These are phyloP conservation scores for Cyaniris semiargus DNA, from an alignment of 2,888 invertebrate genomes.

Conservation along the genomic window DNA sequence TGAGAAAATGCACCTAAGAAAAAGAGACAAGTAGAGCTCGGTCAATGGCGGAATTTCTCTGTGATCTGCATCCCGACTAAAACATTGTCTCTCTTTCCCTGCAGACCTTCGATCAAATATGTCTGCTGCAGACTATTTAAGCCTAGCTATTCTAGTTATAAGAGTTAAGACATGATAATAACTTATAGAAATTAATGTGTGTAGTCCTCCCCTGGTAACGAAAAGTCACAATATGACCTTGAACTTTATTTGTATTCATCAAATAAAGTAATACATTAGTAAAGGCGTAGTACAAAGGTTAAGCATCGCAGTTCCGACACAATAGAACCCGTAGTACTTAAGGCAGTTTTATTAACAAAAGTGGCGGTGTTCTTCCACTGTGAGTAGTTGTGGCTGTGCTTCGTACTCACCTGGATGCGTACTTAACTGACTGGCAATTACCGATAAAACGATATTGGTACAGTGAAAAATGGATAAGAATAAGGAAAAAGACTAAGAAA, in stretches of 20 bases:
- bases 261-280: neutral
- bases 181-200: neutral
- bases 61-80: no score
- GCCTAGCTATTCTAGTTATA: no score
- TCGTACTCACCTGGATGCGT: neutral
- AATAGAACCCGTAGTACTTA: neutral
- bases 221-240: neutral
- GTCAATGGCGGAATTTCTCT: no score
- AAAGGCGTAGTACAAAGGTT: neutral
- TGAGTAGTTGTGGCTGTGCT: neutral
- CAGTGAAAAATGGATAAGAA: no score
- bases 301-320: neutral
- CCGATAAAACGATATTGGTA: neutral
- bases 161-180: no score
- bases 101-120: no score
- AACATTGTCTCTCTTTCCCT: no score
- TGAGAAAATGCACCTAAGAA: no score
- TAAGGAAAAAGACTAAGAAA: no score
- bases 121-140: no score
- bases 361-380: neutral
- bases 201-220: neutral
- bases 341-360: conserved; percentile 1
- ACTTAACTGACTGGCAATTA: neutral
- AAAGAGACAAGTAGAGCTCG: no score
- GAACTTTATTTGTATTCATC: neutral